Evolutionary conservation across 1,140 invertebrate genomes (phyloP).

Genomic region (Harlomillsia oculata): DNA sequence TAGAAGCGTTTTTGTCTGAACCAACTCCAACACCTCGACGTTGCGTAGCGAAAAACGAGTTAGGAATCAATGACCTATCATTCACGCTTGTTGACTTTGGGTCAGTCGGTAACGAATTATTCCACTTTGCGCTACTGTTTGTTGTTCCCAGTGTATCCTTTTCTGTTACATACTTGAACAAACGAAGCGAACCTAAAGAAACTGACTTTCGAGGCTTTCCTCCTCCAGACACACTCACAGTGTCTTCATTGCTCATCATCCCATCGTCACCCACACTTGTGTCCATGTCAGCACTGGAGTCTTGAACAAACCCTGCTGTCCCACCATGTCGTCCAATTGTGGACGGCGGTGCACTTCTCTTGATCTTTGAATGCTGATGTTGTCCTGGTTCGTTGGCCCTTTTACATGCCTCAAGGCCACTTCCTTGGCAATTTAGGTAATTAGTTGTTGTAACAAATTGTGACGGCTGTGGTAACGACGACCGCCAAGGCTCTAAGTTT

Average conservation of each 20-base stretch:
- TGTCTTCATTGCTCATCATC: background rate
- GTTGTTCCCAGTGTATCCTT: background rate
- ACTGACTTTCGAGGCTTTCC: background rate
- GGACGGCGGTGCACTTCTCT: background rate
- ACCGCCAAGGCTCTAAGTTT: no score
- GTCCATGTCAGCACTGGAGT: background rate
- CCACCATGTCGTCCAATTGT: background rate
- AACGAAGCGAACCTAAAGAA: conserved; percentile 15
- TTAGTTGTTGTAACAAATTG: no score
- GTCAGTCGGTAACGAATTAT: background rate
- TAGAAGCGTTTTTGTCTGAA: background rate
- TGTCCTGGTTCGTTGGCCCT: background rate
- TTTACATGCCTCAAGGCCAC: no score
- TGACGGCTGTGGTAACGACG: no score
- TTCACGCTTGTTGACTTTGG: conserved; percentile 4
- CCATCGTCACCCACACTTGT: background rate
- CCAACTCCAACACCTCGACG: background rate
- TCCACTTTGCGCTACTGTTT: background rate
- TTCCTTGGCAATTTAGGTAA: no score
- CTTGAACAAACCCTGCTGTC: no score
- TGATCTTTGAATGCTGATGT: background rate
- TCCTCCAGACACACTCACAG: background rate
- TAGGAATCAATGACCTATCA: conserved; percentile 23
- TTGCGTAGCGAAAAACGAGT: conserved; percentile 16
- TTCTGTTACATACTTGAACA: conserved; percentile 25